These are phyloP conservation scores for Seriola aureovittata DNA, from an alignment of 2,113 vertebrate species.

Conservation along the genomic window DNA sequence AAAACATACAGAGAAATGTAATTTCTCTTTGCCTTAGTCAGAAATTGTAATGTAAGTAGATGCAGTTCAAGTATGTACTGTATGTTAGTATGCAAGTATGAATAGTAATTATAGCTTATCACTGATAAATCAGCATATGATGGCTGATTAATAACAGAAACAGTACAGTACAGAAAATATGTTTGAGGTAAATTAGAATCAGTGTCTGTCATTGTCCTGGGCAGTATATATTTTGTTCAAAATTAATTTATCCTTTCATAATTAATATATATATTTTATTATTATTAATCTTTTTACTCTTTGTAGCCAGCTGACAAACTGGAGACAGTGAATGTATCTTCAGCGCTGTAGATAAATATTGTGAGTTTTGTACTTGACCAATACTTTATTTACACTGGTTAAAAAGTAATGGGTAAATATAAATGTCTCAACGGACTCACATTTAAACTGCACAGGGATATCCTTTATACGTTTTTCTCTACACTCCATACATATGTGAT, in stretches of 20 bases:
- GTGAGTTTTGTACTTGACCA: background rate
- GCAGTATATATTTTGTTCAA: too few relatives aligned
- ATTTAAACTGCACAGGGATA: background rate
- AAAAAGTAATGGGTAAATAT: constrained; percentile 19
- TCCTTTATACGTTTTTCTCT: background rate
- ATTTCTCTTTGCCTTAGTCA: background rate
- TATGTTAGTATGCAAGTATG: too few relatives aligned
- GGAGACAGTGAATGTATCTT: background rate
- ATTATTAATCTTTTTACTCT: background rate
- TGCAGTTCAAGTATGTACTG: background rate
- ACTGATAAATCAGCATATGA: background rate
- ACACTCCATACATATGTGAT: background rate
- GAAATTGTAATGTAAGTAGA: background rate
- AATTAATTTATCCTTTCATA: too few relatives aligned
- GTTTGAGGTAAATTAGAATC: background rate
- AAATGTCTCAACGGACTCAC: background rate
- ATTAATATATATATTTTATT: too few relatives aligned
- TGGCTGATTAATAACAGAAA: background rate
- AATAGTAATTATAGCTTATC: background rate
- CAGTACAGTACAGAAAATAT: background rate
- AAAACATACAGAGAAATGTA: constrained; percentile 2
- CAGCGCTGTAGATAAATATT: background rate
- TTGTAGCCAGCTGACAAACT: background rate
- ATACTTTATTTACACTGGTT: background rate
- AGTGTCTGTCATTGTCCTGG: background rate